Evolutionary conservation across 2,113 vertebrate species (phyloP).

Genomic region (Macquaria australasica): DNA sequence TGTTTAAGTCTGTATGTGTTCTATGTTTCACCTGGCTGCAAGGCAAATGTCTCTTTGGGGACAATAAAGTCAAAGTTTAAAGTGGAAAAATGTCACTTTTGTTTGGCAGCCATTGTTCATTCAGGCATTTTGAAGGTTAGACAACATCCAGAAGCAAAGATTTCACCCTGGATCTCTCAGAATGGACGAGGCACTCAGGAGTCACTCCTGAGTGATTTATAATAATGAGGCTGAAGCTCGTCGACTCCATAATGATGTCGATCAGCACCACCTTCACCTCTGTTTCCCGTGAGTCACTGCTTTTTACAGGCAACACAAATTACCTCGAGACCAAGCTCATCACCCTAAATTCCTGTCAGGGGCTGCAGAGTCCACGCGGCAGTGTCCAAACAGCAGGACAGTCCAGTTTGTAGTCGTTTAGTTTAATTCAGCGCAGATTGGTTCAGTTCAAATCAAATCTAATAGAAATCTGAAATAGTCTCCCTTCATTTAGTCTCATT

Average conservation of each 20-base stretch:
- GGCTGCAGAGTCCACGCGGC: not conserved
- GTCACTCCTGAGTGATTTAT: conserved; percentile 24
- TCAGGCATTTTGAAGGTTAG: not conserved
- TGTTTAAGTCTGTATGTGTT: not conserved
- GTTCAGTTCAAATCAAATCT: not conserved
- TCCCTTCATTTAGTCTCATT: not conserved
- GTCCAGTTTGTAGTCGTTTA: not conserved
- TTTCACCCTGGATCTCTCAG: not conserved
- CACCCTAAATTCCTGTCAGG: not conserved
- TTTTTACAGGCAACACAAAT: conserved; percentile 39
- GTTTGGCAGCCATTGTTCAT: not conserved
- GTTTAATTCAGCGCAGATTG: not conserved
- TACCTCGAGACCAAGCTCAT: not conserved
- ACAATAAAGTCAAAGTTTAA: not conserved
- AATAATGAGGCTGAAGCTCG: not conserved
- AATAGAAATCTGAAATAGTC: not conserved
- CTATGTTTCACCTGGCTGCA: not conserved
- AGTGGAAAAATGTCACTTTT: not conserved
- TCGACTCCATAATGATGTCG: conserved; percentile 1
- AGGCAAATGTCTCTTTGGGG: not conserved
- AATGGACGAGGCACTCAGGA: not conserved
- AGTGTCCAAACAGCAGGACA: not conserved
- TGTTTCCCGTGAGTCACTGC: conserved; percentile 12
- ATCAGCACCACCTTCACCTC: conserved; percentile 39
- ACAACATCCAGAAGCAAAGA: not conserved